Percentiles rank a stretch among this genome's conserved stretches.
Evolutionary conservation across 2,888 invertebrate genomes (phyloP).

Genomic region (Andrena trimmerana): DNA sequence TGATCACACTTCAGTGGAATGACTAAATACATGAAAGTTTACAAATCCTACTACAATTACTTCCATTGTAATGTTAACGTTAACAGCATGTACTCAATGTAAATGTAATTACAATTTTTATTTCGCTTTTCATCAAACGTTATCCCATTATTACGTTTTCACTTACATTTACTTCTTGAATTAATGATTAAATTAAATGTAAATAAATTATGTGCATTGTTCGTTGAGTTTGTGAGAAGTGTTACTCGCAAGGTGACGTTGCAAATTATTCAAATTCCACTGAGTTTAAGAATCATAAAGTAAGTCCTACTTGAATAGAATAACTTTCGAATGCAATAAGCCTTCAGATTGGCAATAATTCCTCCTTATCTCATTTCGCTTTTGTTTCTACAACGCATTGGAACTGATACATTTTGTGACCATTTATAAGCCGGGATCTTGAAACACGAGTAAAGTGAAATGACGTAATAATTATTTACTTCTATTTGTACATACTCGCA

Average conservation of each 20-base stretch:
- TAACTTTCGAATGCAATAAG: neutral
- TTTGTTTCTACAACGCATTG: constrained; percentile 17
- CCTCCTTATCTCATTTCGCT: constrained; percentile 5
- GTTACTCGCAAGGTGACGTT: neutral
- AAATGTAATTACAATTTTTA: neutral
- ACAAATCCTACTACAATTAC: neutral
- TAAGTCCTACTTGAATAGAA: constrained; percentile 2
- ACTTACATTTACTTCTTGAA: constrained; percentile 10
- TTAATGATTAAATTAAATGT: constrained; percentile 4
- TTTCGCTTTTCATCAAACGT: neutral
- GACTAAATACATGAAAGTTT: constrained; percentile 14
- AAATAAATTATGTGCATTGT: constrained; percentile 10
- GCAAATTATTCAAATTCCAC: neutral
- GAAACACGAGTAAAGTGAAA: constrained; percentile 31
- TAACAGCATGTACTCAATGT: neutral
- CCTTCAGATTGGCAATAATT: constrained; percentile 1
- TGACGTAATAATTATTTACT: constrained; percentile 44
- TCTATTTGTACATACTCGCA: constrained; percentile 51
- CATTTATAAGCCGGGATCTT: constrained; percentile 17
- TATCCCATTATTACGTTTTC: neutral
- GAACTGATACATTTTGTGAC: constrained; percentile 7
- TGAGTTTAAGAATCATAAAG: neutral
- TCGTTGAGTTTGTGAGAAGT: neutral
- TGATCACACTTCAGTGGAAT: neutral
- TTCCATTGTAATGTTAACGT: neutral